Evolutionary conservation across 2,797 vertebrate species (phyloP).

Genomic region (Hydrophis major): DNA sequence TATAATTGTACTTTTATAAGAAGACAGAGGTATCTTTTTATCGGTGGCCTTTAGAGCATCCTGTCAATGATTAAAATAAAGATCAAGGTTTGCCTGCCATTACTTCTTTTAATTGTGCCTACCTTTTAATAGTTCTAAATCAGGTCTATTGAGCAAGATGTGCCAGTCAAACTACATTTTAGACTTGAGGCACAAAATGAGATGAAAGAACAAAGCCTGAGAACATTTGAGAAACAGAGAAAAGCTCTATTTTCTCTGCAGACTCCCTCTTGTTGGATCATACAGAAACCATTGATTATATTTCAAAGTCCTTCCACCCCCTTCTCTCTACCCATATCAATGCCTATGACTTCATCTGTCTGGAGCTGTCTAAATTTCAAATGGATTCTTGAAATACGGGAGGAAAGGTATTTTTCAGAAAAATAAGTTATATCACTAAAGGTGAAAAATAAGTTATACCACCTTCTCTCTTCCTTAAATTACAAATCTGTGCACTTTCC

Average conservation of each 20-base stretch:
- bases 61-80: not conserved
- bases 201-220: constrained; percentile 29
- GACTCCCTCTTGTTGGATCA: constrained; percentile 49
- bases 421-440: constrained; percentile 47
- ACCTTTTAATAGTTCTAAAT: constrained; percentile 2
- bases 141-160: constrained; percentile 3
- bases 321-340: constrained; percentile 9
- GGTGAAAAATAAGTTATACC: not conserved
- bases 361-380: constrained; percentile 55
- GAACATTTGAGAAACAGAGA: constrained; percentile 32
- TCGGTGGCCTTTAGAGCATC: not conserved
- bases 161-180: constrained; percentile 14
- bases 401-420: constrained; percentile 44
- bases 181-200: constrained; percentile 5
- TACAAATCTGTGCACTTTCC: not conserved
- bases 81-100: not conserved
- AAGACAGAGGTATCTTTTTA: not conserved
- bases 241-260: constrained; percentile 42
- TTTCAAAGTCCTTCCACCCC: constrained; percentile 46
- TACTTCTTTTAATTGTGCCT: not conserved
- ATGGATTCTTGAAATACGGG: constrained; percentile 41
- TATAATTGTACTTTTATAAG: not conserved
- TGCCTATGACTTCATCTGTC: constrained; percentile 49
- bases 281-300: constrained; percentile 60
- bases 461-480: not conserved